Percentiles rank a stretch among this genome's conserved stretches.
Conservation (phyloP, 2,113 vertebrate species). For the Mormyrus lacerda region DNA sequence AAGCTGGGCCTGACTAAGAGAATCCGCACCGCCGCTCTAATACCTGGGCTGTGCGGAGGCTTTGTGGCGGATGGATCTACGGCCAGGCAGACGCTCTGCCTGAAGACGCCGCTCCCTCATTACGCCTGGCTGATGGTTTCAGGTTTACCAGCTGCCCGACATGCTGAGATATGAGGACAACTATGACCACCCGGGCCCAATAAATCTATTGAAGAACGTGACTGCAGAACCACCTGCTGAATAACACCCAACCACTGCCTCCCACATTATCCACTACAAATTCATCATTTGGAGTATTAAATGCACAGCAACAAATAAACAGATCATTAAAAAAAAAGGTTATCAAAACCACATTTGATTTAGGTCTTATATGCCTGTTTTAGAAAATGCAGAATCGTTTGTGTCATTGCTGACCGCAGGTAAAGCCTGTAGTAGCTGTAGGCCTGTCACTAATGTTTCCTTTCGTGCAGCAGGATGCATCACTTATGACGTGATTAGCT, state of each 20-base stretch:
- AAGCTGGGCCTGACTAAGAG: slow-evolving; percentile 4
- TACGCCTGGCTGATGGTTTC: background rate
- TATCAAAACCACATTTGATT: background rate
- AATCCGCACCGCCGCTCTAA: background rate
- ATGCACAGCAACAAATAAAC: background rate
- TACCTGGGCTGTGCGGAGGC: slow-evolving; percentile 8
- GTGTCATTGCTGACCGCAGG: background rate
- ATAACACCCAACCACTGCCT: background rate
- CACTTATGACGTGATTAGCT: slow-evolving; percentile 8
- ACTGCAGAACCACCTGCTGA: background rate
- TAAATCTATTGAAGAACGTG: slow-evolving; percentile 5
- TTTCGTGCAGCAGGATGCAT: background rate
- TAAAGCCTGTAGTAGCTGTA: background rate
- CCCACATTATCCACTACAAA: background rate
- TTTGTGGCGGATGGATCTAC: background rate
- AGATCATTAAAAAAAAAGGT: background rate
- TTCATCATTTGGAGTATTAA: background rate
- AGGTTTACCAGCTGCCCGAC: background rate
- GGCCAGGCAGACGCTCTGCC: background rate
- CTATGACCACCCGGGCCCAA: background rate
- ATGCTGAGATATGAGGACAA: background rate
- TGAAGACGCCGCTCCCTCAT: background rate
- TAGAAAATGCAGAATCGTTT: background rate
- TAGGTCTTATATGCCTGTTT: background rate
- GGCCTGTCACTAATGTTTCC: background rate